Evolutionary conservation across 2,113 vertebrate species (phyloP).

Genomic region (Eclectus roratus): DNA sequence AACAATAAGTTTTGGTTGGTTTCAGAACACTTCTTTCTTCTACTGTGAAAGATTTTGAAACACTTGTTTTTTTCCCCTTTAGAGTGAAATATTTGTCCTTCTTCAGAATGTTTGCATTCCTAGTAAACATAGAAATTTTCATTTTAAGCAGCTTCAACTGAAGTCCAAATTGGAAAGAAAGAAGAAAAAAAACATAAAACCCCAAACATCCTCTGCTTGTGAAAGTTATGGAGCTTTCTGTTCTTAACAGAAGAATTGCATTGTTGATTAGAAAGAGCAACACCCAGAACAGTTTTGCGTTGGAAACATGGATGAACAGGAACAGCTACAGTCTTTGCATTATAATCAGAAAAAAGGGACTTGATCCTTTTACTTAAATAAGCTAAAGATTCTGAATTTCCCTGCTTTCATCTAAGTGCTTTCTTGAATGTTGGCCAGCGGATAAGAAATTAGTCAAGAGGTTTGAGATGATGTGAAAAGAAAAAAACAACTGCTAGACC

Average conservation of each 20-base stretch:
- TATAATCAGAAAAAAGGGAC: background rate
- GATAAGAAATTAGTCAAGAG: background rate
- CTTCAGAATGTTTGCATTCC: background rate
- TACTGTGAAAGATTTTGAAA: background rate
- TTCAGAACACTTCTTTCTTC: background rate
- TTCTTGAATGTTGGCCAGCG: background rate
- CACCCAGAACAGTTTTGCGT: background rate
- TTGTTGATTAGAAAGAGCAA: background rate
- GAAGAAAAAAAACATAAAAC: fast-evolving
- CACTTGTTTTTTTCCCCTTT: background rate
- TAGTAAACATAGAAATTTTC: background rate
- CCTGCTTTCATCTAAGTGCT: background rate
- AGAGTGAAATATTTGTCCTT: background rate
- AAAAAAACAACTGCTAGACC: background rate
- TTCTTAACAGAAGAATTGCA: background rate
- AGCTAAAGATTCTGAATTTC: background rate
- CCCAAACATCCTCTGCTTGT: background rate
- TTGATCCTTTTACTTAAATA: background rate
- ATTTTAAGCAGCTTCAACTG: background rate
- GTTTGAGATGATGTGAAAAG: background rate
- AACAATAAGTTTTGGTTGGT: background rate
- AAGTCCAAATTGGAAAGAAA: background rate
- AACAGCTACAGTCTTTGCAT: background rate
- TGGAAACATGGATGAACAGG: background rate
- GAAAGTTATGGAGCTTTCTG: background rate